These are phyloP conservation scores for Leptatherina wallacei DNA, from an alignment of 2,797 vertebrate genomes.

Conservation along the genomic window DNA sequence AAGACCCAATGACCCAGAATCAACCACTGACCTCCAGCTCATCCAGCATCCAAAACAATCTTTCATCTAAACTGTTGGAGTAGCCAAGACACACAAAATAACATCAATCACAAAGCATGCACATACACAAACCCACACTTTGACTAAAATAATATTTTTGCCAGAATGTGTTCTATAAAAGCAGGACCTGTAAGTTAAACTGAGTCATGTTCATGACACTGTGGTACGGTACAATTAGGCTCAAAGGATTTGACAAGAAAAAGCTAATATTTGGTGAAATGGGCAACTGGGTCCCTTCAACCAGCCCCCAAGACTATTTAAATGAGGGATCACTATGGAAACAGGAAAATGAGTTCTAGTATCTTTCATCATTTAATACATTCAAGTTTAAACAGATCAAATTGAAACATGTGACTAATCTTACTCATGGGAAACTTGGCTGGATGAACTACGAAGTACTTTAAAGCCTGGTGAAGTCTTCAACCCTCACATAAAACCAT, in stretches of 20 bases:
- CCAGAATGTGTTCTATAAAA: slow-evolving; percentile 8
- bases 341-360: slow-evolving; percentile 36
- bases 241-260: no score
- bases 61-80: slow-evolving; percentile 22
- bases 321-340: slow-evolving; percentile 37
- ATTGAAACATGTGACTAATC: slow-evolving; percentile 14
- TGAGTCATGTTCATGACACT: not conserved
- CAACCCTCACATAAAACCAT: slow-evolving; percentile 15
- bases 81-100: slow-evolving; percentile 33
- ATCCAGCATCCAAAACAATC: slow-evolving; percentile 45
- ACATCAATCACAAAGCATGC: slow-evolving; percentile 9
- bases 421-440: slow-evolving; percentile 39
- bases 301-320: slow-evolving; percentile 20
- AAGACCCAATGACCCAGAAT: slow-evolving; percentile 22
- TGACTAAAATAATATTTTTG: slow-evolving; percentile 11
- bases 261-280: not conserved
- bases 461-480: slow-evolving; percentile 28
- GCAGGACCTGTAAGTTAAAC: slow-evolving; percentile 1
- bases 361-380: slow-evolving; percentile 39
- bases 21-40: slow-evolving; percentile 31
- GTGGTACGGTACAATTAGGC: not conserved
- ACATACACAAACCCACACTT: slow-evolving; percentile 8
- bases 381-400: slow-evolving; percentile 21
- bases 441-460: slow-evolving; percentile 23
- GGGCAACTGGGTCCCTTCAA: not conserved